These are phyloP conservation scores for Gulo gulo DNA, from an alignment of 2,113 vertebrate genomes.

Conservation along the genomic window DNA sequence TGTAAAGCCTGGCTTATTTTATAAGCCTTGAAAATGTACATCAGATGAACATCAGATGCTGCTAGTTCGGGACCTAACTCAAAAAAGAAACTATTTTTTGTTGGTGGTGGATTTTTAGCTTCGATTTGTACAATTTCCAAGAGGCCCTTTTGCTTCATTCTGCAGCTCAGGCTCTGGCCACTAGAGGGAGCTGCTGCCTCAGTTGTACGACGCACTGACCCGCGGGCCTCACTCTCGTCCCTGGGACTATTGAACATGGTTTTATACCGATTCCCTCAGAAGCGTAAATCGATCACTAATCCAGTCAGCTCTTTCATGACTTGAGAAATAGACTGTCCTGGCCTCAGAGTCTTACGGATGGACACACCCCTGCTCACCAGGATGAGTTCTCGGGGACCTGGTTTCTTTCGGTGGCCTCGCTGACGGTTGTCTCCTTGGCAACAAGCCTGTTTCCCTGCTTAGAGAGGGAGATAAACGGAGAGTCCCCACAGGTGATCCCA, in stretches of 20 bases:
- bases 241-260: background rate
- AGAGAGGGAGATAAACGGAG: background rate
- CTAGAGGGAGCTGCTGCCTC: conserved; percentile 76
- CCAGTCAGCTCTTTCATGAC: background rate
- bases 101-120: background rate
- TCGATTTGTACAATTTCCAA: background rate
- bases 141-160: background rate
- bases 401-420: background rate
- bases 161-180: background rate
- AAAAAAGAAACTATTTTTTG: background rate
- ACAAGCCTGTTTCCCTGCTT: background rate
- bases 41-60: background rate
- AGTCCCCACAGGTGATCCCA: background rate
- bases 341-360: background rate
- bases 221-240: accelerated
- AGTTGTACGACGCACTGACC: background rate
- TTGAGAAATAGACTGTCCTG: background rate
- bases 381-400: background rate
- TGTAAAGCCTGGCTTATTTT: background rate
- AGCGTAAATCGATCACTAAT: background rate
- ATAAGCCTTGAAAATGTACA: background rate
- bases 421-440: background rate
- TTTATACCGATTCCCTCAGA: background rate
- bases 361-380: background rate
- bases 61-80: background rate